Conservation (phyloP, 2,797 vertebrate species). For the Micrastur ruficollis region DNA sequence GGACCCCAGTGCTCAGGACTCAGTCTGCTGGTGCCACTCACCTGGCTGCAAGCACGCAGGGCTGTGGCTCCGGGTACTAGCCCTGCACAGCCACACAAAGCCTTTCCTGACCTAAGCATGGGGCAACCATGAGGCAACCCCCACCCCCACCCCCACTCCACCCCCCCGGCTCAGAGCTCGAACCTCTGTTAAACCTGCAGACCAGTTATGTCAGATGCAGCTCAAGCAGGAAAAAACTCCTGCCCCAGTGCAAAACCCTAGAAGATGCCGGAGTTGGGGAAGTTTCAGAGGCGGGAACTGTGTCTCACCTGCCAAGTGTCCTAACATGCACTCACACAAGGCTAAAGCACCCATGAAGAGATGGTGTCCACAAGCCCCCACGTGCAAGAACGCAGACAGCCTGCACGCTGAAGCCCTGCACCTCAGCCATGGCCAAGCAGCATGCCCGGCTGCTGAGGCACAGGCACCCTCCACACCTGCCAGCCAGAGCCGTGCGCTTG, state of each 20-base stretch:
- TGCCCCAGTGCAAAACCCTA: background rate
- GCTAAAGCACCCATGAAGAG: background rate
- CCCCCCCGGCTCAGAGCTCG: background rate
- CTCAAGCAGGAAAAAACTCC: background rate
- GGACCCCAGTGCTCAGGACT: background rate
- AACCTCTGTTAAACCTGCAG: background rate
- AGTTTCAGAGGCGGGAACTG: background rate
- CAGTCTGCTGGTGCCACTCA: accelerated
- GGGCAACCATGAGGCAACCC: background rate
- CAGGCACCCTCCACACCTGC: accelerated
- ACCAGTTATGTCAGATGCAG: background rate
- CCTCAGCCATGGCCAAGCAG: background rate
- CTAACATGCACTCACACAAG: accelerated
- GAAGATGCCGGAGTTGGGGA: accelerated
- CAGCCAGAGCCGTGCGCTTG: background rate
- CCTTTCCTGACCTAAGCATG: background rate
- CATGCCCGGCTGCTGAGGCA: background rate
- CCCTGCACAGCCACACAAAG: background rate
- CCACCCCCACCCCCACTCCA: too few species aligned
- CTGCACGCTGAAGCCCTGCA: background rate
- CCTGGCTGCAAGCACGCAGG: accelerated
- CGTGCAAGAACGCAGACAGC: background rate
- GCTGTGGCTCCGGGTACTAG: background rate
- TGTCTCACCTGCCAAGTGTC: background rate
- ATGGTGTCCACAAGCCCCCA: accelerated